phyloP scores from a whole-genome alignment of 2,888 invertebrate genomes.

The Scaptomyza reducta region DNA sequence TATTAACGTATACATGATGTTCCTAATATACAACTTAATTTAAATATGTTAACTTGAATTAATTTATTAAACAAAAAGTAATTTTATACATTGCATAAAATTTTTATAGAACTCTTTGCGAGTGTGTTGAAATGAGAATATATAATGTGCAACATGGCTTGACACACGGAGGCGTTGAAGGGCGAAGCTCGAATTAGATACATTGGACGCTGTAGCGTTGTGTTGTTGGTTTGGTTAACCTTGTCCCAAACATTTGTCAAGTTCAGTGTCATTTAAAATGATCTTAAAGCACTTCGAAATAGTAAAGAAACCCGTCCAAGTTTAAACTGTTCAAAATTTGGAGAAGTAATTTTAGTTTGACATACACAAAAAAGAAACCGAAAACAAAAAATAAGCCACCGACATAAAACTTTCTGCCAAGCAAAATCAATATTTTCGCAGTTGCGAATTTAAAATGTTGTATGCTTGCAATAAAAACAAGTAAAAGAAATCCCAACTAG shows the following conservation, averaged over 20 bases:
- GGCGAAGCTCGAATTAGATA: conserved; percentile 37
- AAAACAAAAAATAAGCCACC: too few relatives aligned
- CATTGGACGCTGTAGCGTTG: conserved; percentile 26
- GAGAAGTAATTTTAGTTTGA: too few relatives aligned
- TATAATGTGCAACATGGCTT: conserved; percentile 43
- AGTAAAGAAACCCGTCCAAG: conserved; percentile 1
- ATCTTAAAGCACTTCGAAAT: conserved; percentile 15
- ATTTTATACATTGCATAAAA: background rate
- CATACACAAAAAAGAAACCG: too few relatives aligned
- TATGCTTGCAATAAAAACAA: conserved; percentile 12
- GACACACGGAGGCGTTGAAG: conserved; percentile 69
- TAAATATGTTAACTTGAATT: background rate
- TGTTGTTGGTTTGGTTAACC: conserved; percentile 39
- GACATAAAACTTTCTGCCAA: conserved; percentile 44
- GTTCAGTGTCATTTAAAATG: conserved; percentile 45
- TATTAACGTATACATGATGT: too few relatives aligned
- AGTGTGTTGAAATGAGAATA: conserved; percentile 7
- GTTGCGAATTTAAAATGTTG: conserved; percentile 52
- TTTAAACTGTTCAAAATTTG: too few relatives aligned
- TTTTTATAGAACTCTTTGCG: background rate
- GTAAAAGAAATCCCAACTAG: too few relatives aligned
- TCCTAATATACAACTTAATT: too few relatives aligned
- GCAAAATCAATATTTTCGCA: conserved; percentile 74
- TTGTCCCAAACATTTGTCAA: conserved; percentile 59
- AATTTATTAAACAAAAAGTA: background rate